These are phyloP conservation scores for Holothuria glaberrima DNA, from an alignment of 35 echinoderm and acorn worm species.

Conservation along the genomic window DNA sequence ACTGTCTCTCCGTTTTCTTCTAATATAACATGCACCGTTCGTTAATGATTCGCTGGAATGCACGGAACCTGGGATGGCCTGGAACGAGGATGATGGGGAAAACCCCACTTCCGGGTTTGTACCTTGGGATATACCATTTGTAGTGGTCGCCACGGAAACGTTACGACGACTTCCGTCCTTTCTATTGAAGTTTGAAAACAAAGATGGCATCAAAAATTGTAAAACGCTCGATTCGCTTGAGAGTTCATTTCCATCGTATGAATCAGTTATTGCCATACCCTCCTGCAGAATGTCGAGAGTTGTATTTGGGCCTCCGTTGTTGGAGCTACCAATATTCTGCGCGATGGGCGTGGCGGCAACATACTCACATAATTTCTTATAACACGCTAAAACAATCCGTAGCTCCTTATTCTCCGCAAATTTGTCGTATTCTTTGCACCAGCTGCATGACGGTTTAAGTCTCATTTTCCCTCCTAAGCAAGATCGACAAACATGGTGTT, in stretches of 20 bases:
- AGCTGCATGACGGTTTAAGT: slow-evolving; percentile 91
- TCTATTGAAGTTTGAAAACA: slow-evolving; percentile 14
- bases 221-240: slow-evolving; percentile 27
- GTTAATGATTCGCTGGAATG: slow-evolving; percentile 19
- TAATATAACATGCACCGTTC: slow-evolving; percentile 28
- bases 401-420: slow-evolving; percentile 89
- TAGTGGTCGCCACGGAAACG: not conserved
- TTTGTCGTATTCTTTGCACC: slow-evolving; percentile 94
- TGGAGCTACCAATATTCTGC: slow-evolving; percentile 67
- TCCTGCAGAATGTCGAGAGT: slow-evolving; percentile 85
- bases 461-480: slow-evolving; percentile 97
- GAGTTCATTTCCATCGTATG: slow-evolving; percentile 46
- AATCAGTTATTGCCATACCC: slow-evolving; percentile 87
- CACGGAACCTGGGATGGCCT: slow-evolving; percentile 17
- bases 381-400: slow-evolving; percentile 89
- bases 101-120: slow-evolving; percentile 66
- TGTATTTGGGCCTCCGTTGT: slow-evolving; percentile 90
- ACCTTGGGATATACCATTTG: slow-evolving; percentile 38
- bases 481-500: slow-evolving; percentile 87
- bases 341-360: slow-evolving; percentile 98
- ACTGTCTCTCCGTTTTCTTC: not conserved
- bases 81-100: slow-evolving; percentile 3
- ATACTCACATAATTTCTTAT: slow-evolving; percentile 96
- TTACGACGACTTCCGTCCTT: slow-evolving; percentile 20
- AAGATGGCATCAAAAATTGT: slow-evolving; percentile 68